Percentiles rank a stretch among this genome's conserved stretches.
These are phyloP conservation scores for Rostratula benghalensis DNA, from an alignment of 2,113 vertebrate genomes.

Conservation along the genomic window DNA sequence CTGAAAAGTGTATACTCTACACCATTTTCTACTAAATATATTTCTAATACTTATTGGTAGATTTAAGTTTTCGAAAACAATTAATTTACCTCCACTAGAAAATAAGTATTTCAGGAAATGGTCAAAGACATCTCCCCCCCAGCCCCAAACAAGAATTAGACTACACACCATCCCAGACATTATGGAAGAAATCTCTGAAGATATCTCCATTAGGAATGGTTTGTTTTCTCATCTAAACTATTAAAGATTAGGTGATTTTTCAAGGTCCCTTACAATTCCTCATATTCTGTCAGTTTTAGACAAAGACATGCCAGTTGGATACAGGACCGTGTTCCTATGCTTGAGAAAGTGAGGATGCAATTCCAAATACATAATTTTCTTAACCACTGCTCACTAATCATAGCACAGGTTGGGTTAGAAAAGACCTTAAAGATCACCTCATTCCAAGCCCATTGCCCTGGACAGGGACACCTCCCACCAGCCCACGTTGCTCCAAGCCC, in stretches of 20 bases:
- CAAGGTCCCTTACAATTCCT: too few relatives aligned
- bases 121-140: background rate
- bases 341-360: background rate
- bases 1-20: background rate
- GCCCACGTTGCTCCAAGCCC: rapidly evolving
- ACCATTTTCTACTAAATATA: background rate
- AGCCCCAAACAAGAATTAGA: background rate
- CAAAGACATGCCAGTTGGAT: background rate
- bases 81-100: background rate
- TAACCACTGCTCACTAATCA: background rate
- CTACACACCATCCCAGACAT: background rate
- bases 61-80: background rate
- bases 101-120: background rate
- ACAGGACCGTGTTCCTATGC: rapidly evolving
- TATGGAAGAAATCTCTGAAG: background rate
- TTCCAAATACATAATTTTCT: background rate
- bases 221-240: background rate
- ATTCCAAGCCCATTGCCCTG: rapidly evolving
- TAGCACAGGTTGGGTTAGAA: background rate
- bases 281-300: too few relatives aligned
- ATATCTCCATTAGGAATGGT: background rate
- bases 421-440: background rate
- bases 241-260: too few relatives aligned
- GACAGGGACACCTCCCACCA: too few relatives aligned
- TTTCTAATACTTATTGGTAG: background rate